phyloP scores from a whole-genome alignment of 2,888 invertebrate species.

The Ypsolopha scabrella region DNA sequence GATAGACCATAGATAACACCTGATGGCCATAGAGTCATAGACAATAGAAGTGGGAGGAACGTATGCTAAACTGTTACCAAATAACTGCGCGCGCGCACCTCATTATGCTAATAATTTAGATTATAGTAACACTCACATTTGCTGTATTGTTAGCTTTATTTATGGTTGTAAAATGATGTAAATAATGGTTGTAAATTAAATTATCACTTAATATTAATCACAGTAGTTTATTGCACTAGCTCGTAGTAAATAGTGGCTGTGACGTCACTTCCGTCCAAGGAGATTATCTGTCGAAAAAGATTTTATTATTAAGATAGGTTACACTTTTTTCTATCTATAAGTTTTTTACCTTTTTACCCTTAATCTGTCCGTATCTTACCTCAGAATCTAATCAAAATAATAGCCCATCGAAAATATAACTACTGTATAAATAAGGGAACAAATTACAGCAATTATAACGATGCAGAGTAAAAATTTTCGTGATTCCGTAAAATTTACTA shows the following conservation, averaged over 20 bases:
- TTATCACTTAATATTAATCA: background rate
- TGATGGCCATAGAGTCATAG: conserved; percentile 11
- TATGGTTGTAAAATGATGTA: background rate
- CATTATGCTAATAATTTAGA: conserved; percentile 1
- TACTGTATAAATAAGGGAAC: no score
- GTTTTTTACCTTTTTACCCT: no score
- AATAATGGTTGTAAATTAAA: background rate
- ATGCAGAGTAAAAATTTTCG: no score
- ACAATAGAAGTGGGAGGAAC: conserved; percentile 37
- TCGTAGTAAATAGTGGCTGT: conserved; percentile 5
- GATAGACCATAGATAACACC: background rate
- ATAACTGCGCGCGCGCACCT: background rate
- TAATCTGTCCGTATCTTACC: no score
- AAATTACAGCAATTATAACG: no score
- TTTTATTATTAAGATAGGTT: background rate
- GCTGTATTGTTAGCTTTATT: background rate
- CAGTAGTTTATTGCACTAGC: conserved; percentile 3
- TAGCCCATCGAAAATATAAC: no score
- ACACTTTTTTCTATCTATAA: no score
- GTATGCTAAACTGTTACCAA: conserved; percentile 18
- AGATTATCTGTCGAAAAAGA: conserved; percentile 3
- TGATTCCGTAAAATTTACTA: background rate
- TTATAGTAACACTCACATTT: background rate
- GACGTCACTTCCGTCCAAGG: conserved; percentile 1
- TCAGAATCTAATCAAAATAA: no score